Evolutionary conservation across 2,888 invertebrate species (phyloP).

Genomic region (Antitype chi): DNA sequence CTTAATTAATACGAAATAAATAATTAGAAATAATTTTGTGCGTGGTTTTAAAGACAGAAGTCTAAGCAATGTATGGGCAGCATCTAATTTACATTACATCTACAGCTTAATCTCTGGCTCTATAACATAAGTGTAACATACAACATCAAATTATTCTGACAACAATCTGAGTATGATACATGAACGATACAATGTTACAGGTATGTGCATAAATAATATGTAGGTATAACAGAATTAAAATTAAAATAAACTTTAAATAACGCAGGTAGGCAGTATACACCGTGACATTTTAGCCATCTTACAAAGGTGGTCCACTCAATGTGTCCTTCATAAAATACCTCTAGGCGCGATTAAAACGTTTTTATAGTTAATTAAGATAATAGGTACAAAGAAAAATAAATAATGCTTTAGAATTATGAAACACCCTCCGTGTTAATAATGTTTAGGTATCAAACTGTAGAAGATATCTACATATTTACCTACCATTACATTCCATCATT

Average conservation of each 20-base stretch:
- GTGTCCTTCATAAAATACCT: no score
- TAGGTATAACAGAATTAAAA: background rate
- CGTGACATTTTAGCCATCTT: no score
- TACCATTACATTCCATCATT: no score
- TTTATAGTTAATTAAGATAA: no score
- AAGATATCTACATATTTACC: no score
- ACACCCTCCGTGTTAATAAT: no score
- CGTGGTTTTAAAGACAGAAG: conserved; percentile 33
- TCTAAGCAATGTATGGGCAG: conserved; percentile 21
- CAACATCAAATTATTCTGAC: conserved; percentile 45
- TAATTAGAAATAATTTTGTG: conserved; percentile 32
- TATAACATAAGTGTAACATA: conserved; percentile 16
- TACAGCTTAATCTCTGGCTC: conserved; percentile 13
- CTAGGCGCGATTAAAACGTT: no score
- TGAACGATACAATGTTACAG: background rate
- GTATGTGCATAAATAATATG: conserved; percentile 16
- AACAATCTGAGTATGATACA: conserved; percentile 12
- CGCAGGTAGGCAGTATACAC: background rate
- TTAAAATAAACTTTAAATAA: conserved; percentile 2
- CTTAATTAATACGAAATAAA: background rate
- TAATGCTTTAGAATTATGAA: no score
- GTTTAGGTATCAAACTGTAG: no score
- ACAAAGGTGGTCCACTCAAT: no score
- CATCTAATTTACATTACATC: conserved; percentile 30
- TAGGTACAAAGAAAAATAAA: no score